These are phyloP conservation scores for Eupithecia tripunctaria DNA, from an alignment of 2,888 invertebrate species.

Conservation along the genomic window DNA sequence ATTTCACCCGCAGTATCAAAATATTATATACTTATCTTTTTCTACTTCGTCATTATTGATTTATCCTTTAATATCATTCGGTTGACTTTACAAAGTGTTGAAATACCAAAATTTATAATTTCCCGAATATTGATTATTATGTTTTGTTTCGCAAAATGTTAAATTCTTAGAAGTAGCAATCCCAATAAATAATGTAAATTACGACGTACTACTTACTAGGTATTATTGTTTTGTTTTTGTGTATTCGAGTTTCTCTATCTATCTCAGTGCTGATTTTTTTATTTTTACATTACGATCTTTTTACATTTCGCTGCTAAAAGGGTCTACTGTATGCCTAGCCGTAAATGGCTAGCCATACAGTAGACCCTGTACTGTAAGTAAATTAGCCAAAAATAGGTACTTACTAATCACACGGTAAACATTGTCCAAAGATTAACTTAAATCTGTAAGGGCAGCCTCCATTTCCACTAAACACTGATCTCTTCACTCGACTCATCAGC, in stretches of 20 bases:
- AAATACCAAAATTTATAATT: too few relatives aligned
- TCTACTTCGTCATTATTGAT: too few relatives aligned
- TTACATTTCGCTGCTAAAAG: not conserved
- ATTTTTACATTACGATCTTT: not conserved
- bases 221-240: too few relatives aligned
- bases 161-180: too few relatives aligned
- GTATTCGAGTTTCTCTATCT: not conserved
- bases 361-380: too few relatives aligned
- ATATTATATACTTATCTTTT: not conserved
- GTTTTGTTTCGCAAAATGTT: too few relatives aligned
- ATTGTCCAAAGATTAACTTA: constrained; percentile 15
- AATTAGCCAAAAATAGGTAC: constrained; percentile 6
- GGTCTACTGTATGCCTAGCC: not conserved
- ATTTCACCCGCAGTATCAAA: not conserved
- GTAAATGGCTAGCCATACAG: too few relatives aligned
- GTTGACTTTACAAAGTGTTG: too few relatives aligned
- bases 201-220: too few relatives aligned
- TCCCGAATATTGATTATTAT: too few relatives aligned
- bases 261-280: not conserved
- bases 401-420: constrained; percentile 26
- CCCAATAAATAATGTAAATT: too few relatives aligned
- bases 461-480: constrained; percentile 12
- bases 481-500: constrained; percentile 16
- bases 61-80: too few relatives aligned
- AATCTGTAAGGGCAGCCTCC: constrained; percentile 16